phyloP scores from a whole-genome alignment of 1,140 invertebrate genomes.

The Drosophila busckii region DNA sequence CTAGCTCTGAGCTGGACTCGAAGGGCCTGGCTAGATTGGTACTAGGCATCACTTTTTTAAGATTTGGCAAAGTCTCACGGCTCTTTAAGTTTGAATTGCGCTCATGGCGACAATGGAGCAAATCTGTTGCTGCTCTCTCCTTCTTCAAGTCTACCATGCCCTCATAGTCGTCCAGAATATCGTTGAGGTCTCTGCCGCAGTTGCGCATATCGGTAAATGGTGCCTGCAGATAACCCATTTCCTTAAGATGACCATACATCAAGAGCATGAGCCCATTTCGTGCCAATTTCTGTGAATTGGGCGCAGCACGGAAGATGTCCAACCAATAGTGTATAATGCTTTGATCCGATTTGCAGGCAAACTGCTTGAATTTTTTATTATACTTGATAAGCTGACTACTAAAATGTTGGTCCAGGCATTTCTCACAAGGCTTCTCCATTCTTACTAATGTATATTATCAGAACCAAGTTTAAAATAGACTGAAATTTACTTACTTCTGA shows the following conservation, averaged over 20 bases:
- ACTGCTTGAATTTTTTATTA: not conserved
- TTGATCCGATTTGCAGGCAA: conserved; percentile 25
- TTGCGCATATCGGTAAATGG: conserved; percentile 48
- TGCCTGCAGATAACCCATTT: conserved; percentile 25
- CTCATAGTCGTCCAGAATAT: conserved; percentile 26
- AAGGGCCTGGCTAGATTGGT: too few species aligned
- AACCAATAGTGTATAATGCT: conserved; percentile 38
- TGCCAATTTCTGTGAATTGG: conserved; percentile 37
- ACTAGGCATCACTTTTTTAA: too few species aligned
- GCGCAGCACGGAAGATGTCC: conserved; percentile 6
- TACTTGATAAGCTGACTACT: conserved; percentile 9
- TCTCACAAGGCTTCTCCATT: conserved; percentile 31
- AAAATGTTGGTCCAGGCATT: conserved; percentile 39
- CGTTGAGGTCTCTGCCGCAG: conserved; percentile 25
- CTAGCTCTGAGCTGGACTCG: too few species aligned
- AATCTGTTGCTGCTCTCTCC: too few species aligned
- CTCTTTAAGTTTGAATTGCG: too few species aligned
- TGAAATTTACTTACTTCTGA: not conserved
- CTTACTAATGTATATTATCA: not conserved
- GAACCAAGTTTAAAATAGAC: not conserved
- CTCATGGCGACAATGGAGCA: too few species aligned
- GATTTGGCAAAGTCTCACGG: too few species aligned
- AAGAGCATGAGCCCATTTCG: conserved; percentile 41
- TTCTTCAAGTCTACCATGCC: too few species aligned
- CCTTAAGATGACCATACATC: conserved; percentile 40